Percentiles rank a stretch among this genome's conserved stretches.
phyloP scores from a whole-genome alignment of 2,888 invertebrate species.

The Frankliniella intonsa region DNA sequence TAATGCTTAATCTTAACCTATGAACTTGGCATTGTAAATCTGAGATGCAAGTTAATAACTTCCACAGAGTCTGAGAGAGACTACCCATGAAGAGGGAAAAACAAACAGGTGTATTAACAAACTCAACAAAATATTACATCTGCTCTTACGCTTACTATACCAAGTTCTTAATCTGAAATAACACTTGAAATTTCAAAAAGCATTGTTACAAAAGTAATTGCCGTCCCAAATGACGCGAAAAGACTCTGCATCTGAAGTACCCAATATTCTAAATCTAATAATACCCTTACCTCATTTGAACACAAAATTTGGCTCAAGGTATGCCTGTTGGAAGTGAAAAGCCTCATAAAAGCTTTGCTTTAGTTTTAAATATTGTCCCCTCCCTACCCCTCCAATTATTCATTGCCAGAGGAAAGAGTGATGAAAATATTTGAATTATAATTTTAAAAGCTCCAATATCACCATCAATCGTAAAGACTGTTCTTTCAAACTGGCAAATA shows the following conservation, averaged over 20 bases:
- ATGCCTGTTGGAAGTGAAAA: slow-evolving; percentile 34
- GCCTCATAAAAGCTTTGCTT: slow-evolving; percentile 35
- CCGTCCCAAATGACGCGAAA: neutral
- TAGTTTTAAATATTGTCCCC: neutral
- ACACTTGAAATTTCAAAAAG: slow-evolving; percentile 17
- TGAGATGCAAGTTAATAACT: neutral
- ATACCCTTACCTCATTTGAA: slow-evolving; percentile 26
- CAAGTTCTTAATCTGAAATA: neutral
- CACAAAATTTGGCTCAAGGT: slow-evolving; percentile 22
- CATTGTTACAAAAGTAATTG: slow-evolving; percentile 13
- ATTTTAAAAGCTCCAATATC: neutral
- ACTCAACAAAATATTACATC: neutral
- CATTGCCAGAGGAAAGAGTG: neutral
- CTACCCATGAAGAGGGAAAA: neutral
- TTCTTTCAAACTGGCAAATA: neutral
- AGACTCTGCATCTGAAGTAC: slow-evolving; percentile 13
- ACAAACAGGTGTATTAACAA: neutral
- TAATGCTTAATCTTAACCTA: neutral
- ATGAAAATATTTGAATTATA: neutral
- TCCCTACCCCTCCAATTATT: neutral
- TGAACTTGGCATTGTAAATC: neutral
- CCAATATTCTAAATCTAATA: slow-evolving; percentile 13
- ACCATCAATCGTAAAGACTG: neutral
- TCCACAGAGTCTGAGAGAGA: neutral
- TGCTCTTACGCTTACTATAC: neutral